phyloP scores from a whole-genome alignment of 2,113 vertebrate genomes.

The Esox niger region DNA sequence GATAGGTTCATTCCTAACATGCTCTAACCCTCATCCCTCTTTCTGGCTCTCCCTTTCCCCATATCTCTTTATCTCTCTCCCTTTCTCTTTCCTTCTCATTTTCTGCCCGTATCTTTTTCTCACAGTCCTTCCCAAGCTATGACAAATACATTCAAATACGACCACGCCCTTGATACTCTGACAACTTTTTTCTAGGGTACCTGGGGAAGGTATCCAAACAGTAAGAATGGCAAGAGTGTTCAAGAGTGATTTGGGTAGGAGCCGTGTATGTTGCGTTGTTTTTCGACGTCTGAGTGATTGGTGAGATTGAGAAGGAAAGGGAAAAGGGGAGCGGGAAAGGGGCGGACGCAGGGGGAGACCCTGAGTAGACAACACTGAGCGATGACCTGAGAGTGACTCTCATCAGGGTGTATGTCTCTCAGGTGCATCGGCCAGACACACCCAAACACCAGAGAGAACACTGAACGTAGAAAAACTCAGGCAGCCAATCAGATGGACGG shows the following conservation, averaged over 20 bases:
- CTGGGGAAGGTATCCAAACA: too few relatives aligned
- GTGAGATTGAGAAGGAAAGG: conserved; percentile 1
- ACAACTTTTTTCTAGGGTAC: too few relatives aligned
- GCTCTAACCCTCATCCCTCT: conserved; percentile 64
- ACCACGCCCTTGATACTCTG: too few relatives aligned
- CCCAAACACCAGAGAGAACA: not conserved
- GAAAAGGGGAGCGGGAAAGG: not conserved
- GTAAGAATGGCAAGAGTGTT: too few relatives aligned
- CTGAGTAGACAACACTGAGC: not conserved
- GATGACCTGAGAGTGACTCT: not conserved
- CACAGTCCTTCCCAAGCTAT: too few relatives aligned
- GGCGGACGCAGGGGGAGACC: conserved; percentile 1
- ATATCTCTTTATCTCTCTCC: conserved; percentile 42
- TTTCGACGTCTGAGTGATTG: conserved; percentile 6
- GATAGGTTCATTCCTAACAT: conserved; percentile 78
- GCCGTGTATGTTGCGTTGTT: conserved; percentile 16
- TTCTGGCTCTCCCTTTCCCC: conserved; percentile 51
- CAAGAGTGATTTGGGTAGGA: conserved; percentile 1
- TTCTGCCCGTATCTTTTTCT: conserved; percentile 65
- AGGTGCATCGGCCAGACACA: not conserved
- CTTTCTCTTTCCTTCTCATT: conserved; percentile 44
- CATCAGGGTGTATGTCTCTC: not conserved
- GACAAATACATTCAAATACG: too few relatives aligned
- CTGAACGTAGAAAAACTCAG: not conserved
- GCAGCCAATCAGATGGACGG: not conserved